Conservation (phyloP, 2,888 invertebrate species). For the Epinotia demarniana region DNA sequence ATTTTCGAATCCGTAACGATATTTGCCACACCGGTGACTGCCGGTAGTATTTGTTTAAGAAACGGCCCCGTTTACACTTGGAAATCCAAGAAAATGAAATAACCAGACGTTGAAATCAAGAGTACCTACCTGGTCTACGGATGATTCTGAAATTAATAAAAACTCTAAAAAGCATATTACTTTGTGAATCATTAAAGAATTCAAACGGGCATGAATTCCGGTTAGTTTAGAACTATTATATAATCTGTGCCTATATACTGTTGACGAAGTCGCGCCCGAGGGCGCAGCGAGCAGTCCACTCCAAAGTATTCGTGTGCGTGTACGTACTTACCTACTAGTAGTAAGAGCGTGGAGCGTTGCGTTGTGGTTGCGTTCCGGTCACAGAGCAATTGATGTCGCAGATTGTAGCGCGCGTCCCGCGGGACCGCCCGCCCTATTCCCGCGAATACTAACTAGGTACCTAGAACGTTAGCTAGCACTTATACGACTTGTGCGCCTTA, state of each 20-base stretch:
- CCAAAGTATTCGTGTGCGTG: neutral
- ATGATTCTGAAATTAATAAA: too few relatives aligned
- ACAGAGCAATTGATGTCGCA: constrained; percentile 1
- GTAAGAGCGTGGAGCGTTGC: neutral
- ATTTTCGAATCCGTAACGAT: constrained; percentile 69
- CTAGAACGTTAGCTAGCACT: too few relatives aligned
- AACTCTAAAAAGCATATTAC: too few relatives aligned
- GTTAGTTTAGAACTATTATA: too few relatives aligned
- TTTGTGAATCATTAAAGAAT: too few relatives aligned
- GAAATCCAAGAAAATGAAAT: neutral
- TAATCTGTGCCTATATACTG: too few relatives aligned
- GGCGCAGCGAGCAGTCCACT: neutral
- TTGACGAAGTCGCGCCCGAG: neutral
- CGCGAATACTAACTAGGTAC: neutral
- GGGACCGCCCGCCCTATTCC: neutral
- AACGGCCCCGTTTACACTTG: neutral
- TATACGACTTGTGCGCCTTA: too few relatives aligned
- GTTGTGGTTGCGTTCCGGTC: neutral
- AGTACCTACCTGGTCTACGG: neutral
- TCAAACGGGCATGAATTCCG: too few relatives aligned
- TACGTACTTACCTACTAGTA: neutral
- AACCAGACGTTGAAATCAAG: too few relatives aligned
- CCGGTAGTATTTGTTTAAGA: constrained; percentile 5
- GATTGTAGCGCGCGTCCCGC: neutral
- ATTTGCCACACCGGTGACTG: constrained; percentile 60